Percentiles rank a stretch among this genome's conserved stretches.
Evolutionary conservation across 2,888 invertebrate species (phyloP).

Genomic region (Achlya flavicornis): DNA sequence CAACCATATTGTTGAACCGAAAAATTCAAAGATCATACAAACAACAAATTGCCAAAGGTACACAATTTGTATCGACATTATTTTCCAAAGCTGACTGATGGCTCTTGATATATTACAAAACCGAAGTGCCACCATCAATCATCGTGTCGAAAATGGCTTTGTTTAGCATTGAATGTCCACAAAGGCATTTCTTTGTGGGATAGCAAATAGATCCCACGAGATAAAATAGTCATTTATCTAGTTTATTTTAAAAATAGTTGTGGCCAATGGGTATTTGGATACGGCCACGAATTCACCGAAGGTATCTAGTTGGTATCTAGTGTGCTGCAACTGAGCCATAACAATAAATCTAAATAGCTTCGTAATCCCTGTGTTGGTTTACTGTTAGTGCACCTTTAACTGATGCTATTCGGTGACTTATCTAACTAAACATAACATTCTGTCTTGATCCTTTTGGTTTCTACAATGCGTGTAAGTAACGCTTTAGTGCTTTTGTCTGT

Average conservation of each 20-base stretch:
- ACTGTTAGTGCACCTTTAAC: slow-evolving; percentile 11
- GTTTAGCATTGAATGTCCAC: slow-evolving; percentile 57
- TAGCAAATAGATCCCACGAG: slow-evolving; percentile 48
- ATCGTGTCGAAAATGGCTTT: slow-evolving; percentile 53
- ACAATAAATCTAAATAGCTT: slow-evolving; percentile 6
- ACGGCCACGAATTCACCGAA: slow-evolving; percentile 27
- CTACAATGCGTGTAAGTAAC: background rate
- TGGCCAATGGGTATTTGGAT: background rate
- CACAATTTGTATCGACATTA: slow-evolving; percentile 41
- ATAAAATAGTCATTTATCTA: slow-evolving; percentile 60
- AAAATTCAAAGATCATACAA: slow-evolving; percentile 7
- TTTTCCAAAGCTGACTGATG: slow-evolving; percentile 27
- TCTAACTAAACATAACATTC: background rate
- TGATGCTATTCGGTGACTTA: slow-evolving; percentile 6
- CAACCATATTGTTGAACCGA: background rate
- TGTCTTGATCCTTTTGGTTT: slow-evolving; percentile 3
- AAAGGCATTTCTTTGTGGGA: slow-evolving; percentile 35
- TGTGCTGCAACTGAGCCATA: background rate
- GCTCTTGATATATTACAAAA: slow-evolving; percentile 46
- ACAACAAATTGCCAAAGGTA: slow-evolving; percentile 10
- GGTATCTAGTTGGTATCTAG: background rate
- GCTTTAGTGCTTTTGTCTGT: background rate
- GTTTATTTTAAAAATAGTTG: slow-evolving; percentile 17
- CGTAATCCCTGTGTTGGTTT: slow-evolving; percentile 12
- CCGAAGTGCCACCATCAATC: slow-evolving; percentile 50